Percentiles rank a stretch among this genome's conserved stretches.
phyloP scores from a whole-genome alignment of 2,888 invertebrate genomes.

The Hyppa rectilinea region DNA sequence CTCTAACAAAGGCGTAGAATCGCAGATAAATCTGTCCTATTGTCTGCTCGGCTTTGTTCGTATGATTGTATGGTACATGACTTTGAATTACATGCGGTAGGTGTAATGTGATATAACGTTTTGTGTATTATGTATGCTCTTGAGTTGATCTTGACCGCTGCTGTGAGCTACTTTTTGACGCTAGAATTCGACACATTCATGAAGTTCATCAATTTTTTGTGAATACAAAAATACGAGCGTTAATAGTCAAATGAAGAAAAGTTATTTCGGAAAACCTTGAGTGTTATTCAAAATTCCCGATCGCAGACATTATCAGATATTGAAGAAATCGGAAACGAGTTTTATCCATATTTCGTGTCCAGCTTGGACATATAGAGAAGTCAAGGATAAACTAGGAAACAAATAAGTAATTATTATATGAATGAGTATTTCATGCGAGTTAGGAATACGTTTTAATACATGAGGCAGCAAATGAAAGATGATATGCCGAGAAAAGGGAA shows the following conservation, averaged over 20 bases:
- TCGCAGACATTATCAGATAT: background rate
- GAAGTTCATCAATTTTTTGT: background rate
- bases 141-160: constrained; percentile 55
- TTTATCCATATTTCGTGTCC: background rate
- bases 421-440: background rate
- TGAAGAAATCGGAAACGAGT: background rate
- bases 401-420: background rate
- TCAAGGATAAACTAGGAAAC: background rate
- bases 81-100: constrained; percentile 43
- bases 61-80: constrained; percentile 37
- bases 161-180: background rate
- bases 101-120: constrained; percentile 56
- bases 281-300: background rate
- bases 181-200: background rate
- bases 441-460: background rate
- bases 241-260: background rate
- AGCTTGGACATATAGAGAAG: background rate
- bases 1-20: constrained; percentile 38
- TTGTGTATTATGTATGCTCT: constrained; percentile 28
- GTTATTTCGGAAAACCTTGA: background rate
- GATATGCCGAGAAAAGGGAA: too few relatives aligned
- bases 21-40: constrained; percentile 42
- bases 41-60: constrained; percentile 40
- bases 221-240: too few relatives aligned
- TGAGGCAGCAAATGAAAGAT: too few relatives aligned